Conservation (phyloP, 2,113 vertebrate genomes). For the Seriola aureovittata region DNA sequence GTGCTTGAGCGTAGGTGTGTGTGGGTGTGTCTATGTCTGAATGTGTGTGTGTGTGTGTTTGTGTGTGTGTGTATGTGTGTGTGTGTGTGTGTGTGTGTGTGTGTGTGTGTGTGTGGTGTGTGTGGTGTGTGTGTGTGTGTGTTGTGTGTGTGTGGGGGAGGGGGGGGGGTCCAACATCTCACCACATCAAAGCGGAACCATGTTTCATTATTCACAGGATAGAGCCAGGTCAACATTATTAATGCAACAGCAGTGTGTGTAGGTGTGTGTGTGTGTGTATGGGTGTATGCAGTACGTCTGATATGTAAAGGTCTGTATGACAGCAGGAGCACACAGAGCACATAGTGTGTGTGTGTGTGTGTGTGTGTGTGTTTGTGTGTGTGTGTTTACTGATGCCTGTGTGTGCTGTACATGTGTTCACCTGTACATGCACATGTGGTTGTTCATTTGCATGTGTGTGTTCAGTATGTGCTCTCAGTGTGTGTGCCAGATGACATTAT, state of each 20-base stretch:
- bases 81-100: not conserved
- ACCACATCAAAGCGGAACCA: slow-evolving; percentile 49
- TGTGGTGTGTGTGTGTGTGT: not conserved
- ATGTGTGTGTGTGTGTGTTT: not conserved
- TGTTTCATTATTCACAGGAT: slow-evolving; percentile 60
- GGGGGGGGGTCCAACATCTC: slow-evolving; percentile 9
- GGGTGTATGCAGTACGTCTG: not conserved
- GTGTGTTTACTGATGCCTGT: not conserved
- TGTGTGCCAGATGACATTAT: not conserved
- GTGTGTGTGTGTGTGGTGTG: not conserved
- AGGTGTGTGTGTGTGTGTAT: not conserved
- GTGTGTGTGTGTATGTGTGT: not conserved
- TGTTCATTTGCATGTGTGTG: too few relatives aligned
- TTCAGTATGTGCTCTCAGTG: not conserved
- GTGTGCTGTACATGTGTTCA: not conserved
- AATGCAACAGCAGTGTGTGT: slow-evolving; percentile 47
- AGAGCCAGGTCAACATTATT: slow-evolving; percentile 48
- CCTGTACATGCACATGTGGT: too few relatives aligned
- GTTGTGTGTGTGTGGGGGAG: not conserved
- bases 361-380: not conserved
- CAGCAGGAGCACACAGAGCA: too few relatives aligned
- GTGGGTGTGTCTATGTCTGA: not conserved
- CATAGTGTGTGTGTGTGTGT: slow-evolving; percentile 2
- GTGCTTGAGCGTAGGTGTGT: not conserved
- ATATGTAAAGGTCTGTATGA: not conserved